Percentiles rank a stretch among this genome's conserved stretches.
Evolutionary conservation across 2,113 vertebrate species (phyloP).

Genomic region (Lichenostomus cassidix): DNA sequence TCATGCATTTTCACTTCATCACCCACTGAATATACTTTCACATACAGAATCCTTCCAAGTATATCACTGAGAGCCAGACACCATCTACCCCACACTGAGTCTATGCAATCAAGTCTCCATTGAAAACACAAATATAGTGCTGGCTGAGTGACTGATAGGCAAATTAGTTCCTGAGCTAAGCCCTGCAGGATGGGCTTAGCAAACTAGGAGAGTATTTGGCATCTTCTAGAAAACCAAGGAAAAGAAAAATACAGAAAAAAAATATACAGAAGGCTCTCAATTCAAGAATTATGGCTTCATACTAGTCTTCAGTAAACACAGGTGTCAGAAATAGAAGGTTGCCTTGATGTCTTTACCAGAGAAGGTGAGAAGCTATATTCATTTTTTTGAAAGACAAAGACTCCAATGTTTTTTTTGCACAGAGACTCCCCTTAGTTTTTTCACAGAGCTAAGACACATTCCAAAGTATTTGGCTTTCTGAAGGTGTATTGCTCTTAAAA

Average conservation of each 20-base stretch:
- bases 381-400: neutral
- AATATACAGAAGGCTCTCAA: neutral
- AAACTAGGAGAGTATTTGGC: neutral
- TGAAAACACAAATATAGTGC: conserved; percentile 51
- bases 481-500: neutral
- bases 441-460: neutral
- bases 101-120: conserved; percentile 30
- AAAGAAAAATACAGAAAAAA: neutral
- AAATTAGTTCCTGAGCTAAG: conserved; percentile 32
- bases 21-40: conserved; percentile 14
- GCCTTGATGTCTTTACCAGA: neutral
- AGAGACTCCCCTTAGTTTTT: neutral
- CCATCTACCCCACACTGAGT: conserved; percentile 46
- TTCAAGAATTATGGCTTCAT: neutral
- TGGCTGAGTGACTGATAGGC: conserved; percentile 41
- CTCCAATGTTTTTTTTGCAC: neutral
- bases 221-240: neutral
- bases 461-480: neutral
- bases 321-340: neutral
- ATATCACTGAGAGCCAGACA: conserved; percentile 48
- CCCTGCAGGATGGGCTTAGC: neutral
- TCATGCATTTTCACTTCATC: conserved; percentile 44
- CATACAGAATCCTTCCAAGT: conserved; percentile 48
- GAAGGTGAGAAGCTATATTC: neutral
- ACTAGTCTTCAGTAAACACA: neutral